Conservation (phyloP, 2,888 invertebrate species). For the Mimas tiliae region DNA sequence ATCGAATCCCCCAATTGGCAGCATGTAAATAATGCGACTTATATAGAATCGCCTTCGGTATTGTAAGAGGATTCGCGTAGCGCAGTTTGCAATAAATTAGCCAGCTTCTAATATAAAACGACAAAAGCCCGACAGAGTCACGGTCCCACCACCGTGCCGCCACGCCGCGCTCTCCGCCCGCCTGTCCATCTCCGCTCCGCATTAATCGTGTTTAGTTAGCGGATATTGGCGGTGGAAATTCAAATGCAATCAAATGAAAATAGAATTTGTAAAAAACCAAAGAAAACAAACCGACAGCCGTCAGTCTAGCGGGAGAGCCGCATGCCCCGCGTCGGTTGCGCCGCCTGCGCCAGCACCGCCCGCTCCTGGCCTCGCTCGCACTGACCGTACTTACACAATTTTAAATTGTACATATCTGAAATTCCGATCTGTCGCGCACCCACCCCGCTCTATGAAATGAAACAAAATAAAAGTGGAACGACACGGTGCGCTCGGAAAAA, state of each 20-base stretch:
- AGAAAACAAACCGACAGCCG: constrained; percentile 84
- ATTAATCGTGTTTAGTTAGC: constrained; percentile 86
- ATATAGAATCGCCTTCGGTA: constrained; percentile 53
- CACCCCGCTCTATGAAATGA: constrained; percentile 84
- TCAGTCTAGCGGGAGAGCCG: constrained; percentile 76
- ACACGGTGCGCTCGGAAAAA: constrained; percentile 79
- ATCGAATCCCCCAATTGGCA: constrained; percentile 34
- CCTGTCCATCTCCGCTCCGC: constrained; percentile 80
- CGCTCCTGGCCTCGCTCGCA: constrained; percentile 50
- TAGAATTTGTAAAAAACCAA: constrained; percentile 83
- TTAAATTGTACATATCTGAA: constrained; percentile 85
- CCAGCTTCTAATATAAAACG: constrained; percentile 83
- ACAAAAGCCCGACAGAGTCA: constrained; percentile 76
- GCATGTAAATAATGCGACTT: constrained; percentile 52
- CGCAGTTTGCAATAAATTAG: constrained; percentile 83
- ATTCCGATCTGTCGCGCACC: constrained; percentile 84
- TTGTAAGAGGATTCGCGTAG: constrained; percentile 70
- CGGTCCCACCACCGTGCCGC: constrained; percentile 47
- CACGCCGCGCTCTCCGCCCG: constrained; percentile 56
- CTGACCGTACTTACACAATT: constrained; percentile 85
- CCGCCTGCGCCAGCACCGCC: constrained; percentile 51
- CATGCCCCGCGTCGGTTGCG: constrained; percentile 39
- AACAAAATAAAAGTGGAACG: constrained; percentile 83
- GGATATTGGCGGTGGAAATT: constrained; percentile 85
- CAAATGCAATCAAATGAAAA: constrained; percentile 85